phyloP scores from a whole-genome alignment of 37 sponge, comb jelly and placozoan genomes.

The Diacarnus erythraeanus region DNA sequence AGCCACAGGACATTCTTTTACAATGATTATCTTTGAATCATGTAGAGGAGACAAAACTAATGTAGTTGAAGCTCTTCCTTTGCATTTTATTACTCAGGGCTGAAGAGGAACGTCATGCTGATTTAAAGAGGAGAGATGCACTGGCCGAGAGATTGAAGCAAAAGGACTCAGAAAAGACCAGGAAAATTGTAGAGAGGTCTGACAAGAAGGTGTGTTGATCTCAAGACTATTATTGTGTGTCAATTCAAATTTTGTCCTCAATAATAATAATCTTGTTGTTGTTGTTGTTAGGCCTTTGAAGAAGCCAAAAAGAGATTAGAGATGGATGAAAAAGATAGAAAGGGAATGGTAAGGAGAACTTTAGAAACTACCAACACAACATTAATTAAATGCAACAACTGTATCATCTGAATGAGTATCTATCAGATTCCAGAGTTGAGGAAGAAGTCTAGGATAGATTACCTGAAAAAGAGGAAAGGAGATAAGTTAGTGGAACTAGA shows the following conservation, averaged over 20 bases:
- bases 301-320: slow-evolving; percentile 81
- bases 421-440: slow-evolving; percentile 83
- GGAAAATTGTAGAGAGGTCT: slow-evolving; percentile 85
- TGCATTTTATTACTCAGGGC: slow-evolving; percentile 14
- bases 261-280: background rate
- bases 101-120: slow-evolving; percentile 74
- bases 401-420: background rate
- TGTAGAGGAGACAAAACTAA: too few species aligned
- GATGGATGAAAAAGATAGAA: slow-evolving; percentile 71
- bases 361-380: background rate
- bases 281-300: slow-evolving; percentile 59
- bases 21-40: too few species aligned
- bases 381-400: too few species aligned
- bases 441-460: slow-evolving; percentile 79
- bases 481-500: slow-evolving; percentile 90
- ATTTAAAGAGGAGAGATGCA: slow-evolving; percentile 87
- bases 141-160: slow-evolving; percentile 81
- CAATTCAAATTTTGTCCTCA: background rate
- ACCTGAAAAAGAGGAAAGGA: slow-evolving; percentile 77
- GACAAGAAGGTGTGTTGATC: slow-evolving; percentile 70
- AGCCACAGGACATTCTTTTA: too few species aligned
- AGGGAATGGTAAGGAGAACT: slow-evolving; percentile 40
- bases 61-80: too few species aligned
- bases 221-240: background rate
- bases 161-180: slow-evolving; percentile 85